Evolutionary conservation across 2,888 invertebrate genomes (phyloP).

Genomic region (Criorhina ranunculi): DNA sequence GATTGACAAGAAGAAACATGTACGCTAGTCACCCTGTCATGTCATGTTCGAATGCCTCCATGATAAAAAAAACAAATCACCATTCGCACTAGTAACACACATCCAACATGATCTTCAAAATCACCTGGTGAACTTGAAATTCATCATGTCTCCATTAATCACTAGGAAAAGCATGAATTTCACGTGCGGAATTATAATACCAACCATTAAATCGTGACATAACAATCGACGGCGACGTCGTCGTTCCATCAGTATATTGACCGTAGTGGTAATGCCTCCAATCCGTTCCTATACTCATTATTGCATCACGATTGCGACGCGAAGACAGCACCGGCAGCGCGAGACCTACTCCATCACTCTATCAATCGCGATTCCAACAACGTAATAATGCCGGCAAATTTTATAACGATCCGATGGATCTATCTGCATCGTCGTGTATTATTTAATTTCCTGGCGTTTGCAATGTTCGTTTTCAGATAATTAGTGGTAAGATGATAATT

Average conservation of each 20-base stretch:
- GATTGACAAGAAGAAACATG: no score
- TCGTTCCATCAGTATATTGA: slow-evolving; percentile 52
- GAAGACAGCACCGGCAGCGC: slow-evolving; percentile 23
- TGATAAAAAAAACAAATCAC: no score
- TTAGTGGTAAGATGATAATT: slow-evolving; percentile 66
- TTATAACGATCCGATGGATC: slow-evolving; percentile 45
- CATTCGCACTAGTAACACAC: slow-evolving; percentile 4
- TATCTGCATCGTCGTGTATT: slow-evolving; percentile 33
- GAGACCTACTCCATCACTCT: no score
- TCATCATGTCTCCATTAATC: slow-evolving; percentile 28
- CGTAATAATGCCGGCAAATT: slow-evolving; percentile 50
- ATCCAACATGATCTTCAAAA: slow-evolving; percentile 39
- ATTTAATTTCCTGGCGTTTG: slow-evolving; percentile 69
- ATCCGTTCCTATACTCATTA: slow-evolving; percentile 33
- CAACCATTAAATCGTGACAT: slow-evolving; percentile 55
- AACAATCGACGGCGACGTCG: slow-evolving; percentile 31
- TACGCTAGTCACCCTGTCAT: no score
- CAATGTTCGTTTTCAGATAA: slow-evolving; percentile 43
- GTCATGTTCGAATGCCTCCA: no score
- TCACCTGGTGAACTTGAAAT: slow-evolving; percentile 49
- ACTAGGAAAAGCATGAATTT: slow-evolving; percentile 50
- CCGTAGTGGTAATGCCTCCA: slow-evolving; percentile 35
- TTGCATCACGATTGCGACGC: slow-evolving; percentile 68
- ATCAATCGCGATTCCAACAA: slow-evolving; percentile 32
- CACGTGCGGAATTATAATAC: slow-evolving; percentile 39